Evolutionary conservation across 2,113 vertebrate genomes (phyloP), one percentile per base, ranked within the genome.

Genomic region (Otolemur garnettii): DNA sequence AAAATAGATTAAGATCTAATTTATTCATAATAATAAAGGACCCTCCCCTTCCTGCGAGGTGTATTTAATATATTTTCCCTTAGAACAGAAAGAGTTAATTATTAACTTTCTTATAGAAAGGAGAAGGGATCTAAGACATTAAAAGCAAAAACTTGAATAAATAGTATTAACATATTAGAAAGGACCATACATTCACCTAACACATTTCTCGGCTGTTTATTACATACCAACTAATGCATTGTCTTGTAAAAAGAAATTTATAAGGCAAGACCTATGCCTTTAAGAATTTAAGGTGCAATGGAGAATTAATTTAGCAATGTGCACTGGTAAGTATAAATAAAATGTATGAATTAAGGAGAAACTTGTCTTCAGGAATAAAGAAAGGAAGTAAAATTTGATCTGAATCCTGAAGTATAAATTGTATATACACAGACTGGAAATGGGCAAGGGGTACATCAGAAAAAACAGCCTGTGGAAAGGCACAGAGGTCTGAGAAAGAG

Each of bases 111-210:
- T 74, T 59, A 72, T 3, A 35, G 74, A 38, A 85, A 84, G 30
- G 66, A 85, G 17, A 74, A 15, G 18, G 18, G 38, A n/a, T 81
- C n/a, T 38, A 86, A 50, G 45, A 57, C 19, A 50, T 69, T 71
- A 77, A 91, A 89, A 93, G 24, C 8, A 79, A 91, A 88, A 72
- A 69, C 62, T 35, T 50, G 55, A 79, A 93, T 22, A 77, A 87
- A 45, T 74, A 85, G 35, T 80, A n/a, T 15, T 87, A 90, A 86
- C 59, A 71, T 53, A 87, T 10, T 60, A 75, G 64, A 87, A 92
- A 59, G 33, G 69, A 26, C 33, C 77, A 95, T 22, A 74, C 33
- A 33, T 24, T 42, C 28, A 96, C 14, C 45, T 87, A 87, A 66
- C 53, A 85, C 64, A 69, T 90, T 93, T 66, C 57, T 33, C 69